These are phyloP conservation scores for Drosophila gunungcola DNA, from an alignment of 1,140 invertebrate species.

Conservation along the genomic window DNA sequence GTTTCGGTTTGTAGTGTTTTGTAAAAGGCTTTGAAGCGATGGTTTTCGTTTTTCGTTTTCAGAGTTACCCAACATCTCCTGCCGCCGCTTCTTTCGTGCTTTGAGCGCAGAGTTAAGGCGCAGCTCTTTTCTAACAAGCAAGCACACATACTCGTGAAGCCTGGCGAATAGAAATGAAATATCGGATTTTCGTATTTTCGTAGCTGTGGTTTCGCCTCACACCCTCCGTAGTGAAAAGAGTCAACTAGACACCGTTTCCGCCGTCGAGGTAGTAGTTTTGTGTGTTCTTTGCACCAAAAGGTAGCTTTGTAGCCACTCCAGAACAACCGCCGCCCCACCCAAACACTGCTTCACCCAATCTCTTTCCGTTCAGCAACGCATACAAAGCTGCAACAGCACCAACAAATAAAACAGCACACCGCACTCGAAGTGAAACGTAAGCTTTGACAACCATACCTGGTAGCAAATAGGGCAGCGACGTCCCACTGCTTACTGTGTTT, in stretches of 20 bases:
- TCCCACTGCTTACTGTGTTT: conserved; percentile 25
- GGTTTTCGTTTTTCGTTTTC: conserved; percentile 67
- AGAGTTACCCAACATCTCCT: conserved; percentile 42
- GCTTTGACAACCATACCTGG: conserved; percentile 71
- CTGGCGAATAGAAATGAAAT: conserved; percentile 74
- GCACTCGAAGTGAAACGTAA: conserved; percentile 79
- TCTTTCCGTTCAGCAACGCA: conserved; percentile 20
- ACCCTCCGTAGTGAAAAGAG: conserved; percentile 13
- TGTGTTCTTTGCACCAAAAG: conserved; percentile 73
- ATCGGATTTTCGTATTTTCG: conserved; percentile 81
- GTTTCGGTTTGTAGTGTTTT: conserved; percentile 41
- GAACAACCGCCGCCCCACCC: conserved; percentile 17
- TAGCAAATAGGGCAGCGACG: conserved; percentile 2
- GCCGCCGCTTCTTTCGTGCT: conserved; percentile 26
- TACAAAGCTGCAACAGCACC: conserved; percentile 41
- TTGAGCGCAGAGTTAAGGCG: conserved; percentile 72
- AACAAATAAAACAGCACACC: conserved; percentile 61
- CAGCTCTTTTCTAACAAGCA: conserved; percentile 74
- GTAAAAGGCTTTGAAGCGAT: conserved; percentile 65
- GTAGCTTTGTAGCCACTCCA: conserved; percentile 57
- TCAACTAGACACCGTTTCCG: conserved; percentile 46
- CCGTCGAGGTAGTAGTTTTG: conserved; percentile 57
- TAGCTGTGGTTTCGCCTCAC: conserved; percentile 63
- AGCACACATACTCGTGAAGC: conserved; percentile 12
- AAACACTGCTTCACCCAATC: conserved; percentile 10